Percentiles rank a stretch among this genome's conserved stretches.
phyloP scores from a whole-genome alignment of 2,113 vertebrate genomes.

The Australoheros scitulus region DNA sequence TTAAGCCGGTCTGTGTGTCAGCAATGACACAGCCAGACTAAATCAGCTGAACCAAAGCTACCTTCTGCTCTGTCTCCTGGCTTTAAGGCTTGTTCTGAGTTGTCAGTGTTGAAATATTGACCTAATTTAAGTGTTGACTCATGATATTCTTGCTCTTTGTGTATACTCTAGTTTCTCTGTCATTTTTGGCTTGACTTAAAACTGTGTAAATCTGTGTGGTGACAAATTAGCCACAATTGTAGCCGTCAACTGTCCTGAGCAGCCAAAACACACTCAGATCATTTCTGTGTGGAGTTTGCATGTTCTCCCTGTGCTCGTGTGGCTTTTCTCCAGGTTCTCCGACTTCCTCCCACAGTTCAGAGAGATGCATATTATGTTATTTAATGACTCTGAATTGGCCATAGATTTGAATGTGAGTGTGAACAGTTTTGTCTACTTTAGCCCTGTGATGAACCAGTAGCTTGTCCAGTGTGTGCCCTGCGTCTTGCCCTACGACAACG shows the following conservation, averaged over 20 bases:
- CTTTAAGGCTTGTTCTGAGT: neutral
- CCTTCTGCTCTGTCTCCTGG: conserved; percentile 10
- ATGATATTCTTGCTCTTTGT: neutral
- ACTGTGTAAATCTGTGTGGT: neutral
- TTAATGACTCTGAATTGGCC: neutral
- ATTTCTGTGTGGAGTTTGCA: neutral
- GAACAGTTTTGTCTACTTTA: too few species aligned
- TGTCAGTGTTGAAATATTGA: conserved; percentile 35
- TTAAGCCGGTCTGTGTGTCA: conserved; percentile 29
- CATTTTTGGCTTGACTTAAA: neutral
- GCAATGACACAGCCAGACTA: conserved; percentile 26
- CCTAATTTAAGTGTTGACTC: conserved; percentile 28
- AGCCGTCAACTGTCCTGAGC: too few species aligned
- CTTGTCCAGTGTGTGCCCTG: neutral
- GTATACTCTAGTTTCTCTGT: neutral
- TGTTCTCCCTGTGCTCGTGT: neutral
- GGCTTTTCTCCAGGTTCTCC: neutral
- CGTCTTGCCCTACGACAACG: neutral
- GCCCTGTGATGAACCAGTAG: neutral
- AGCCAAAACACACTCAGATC: neutral
- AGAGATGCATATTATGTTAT: neutral
- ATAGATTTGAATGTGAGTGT: neutral
- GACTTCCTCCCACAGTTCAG: neutral
- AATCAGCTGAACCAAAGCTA: conserved; percentile 37
- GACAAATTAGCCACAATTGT: neutral